Evolutionary conservation across 2,113 vertebrate species (phyloP), one percentile per base, ranked within the genome.

Genomic region (Etheostoma spectabile): DNA sequence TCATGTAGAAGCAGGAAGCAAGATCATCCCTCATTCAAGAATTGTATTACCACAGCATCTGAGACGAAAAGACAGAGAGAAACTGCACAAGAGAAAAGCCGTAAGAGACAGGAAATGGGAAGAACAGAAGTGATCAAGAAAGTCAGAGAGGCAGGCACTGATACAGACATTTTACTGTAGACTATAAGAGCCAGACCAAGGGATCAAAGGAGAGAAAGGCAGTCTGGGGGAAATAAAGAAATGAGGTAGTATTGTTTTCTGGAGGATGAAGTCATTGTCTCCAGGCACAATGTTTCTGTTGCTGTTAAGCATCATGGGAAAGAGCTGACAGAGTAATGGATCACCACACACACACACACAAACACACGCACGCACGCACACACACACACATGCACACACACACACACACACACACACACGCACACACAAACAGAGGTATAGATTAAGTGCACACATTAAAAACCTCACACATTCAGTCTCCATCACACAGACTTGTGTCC

Each of bases 261-360:
- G 48, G 57, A 65, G 74, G 83, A 93, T 92, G 79, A 92, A 91
- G 90, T 92, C 82, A 84, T 91, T 92, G 83, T 91, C 83, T 88
- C 79, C 69, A 59, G 27, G 86, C 80, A 86, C 71, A 72, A 51
- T 85, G 72, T 88, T 89, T 79, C 86, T 81, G 87, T 91, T 91
- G 85, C 89, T 82, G 80, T 88, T 83, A 78, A 90, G 81, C 83
- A 87, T 90, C 87, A 89, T 87, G 85, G 88, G 84, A 86, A 89
- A 82, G 74, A 77, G 77, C 73, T 91, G 89, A 92, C 89, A 89
- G 59, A 73, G 85, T 92, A 90, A 91, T 92, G 80, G 88, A 93
- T 94, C 89, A 92, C 85, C 80, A 76, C 45, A 77, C 30, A 11
- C 38, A 42, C 38, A 11, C 38, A 42, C 38, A 42, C 38, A 42